Base-by-base conservation (phyloP, 2,113 vertebrate species). In the Salvator merianae region DNA sequence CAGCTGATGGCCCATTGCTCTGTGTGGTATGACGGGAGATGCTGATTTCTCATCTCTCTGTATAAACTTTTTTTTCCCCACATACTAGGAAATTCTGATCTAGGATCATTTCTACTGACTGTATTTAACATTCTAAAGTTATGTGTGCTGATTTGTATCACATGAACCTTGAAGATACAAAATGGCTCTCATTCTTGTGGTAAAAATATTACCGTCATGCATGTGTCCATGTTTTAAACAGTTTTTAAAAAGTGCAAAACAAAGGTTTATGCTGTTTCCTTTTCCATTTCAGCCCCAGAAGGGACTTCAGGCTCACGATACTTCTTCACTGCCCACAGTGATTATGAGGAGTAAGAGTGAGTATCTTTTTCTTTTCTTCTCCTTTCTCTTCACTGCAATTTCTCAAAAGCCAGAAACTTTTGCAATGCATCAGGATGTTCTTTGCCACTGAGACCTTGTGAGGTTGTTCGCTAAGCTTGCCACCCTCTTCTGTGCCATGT, bases 261-360 rank as follows among this genome's bases (percentile, higher is more conserved):
- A 20, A 32, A 91, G 89, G 88, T 87, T 66, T 62, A 81, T 28
- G 55, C 43, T 50, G 62, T 73, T 81, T 74, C 88, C 9, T 24
- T 90, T 90, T 93, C 90, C 90, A 65, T 88, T 95, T 91, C 82
- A 97, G 93, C 96, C 97, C 69, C 98, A 97, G 86, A 97, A 95
- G 72, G 96, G 94, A 47, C 96, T 97, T 40, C 96, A 96, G 84
- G 93, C 96, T 1, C 95, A 97, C 0, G 98, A 98, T 88, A 96
- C 97, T 1, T 97, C 96, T 59, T 95, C 97, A 0, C 93, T 98
- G 88, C 96, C 98, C 69, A 95, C 95, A 0, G 98, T 99, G 91
- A 97, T 97, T 7, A 96, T 99, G 97, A 96, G 98, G 94, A 97
- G 91, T 92, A 99, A 98, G 95, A 70, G 98, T 99, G 91, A 95